These are phyloP conservation scores for Hydractinia symbiolongicarpus DNA, from an alignment of 30 jellyfish, hydroid and myxozoan species.

Conservation along the genomic window DNA sequence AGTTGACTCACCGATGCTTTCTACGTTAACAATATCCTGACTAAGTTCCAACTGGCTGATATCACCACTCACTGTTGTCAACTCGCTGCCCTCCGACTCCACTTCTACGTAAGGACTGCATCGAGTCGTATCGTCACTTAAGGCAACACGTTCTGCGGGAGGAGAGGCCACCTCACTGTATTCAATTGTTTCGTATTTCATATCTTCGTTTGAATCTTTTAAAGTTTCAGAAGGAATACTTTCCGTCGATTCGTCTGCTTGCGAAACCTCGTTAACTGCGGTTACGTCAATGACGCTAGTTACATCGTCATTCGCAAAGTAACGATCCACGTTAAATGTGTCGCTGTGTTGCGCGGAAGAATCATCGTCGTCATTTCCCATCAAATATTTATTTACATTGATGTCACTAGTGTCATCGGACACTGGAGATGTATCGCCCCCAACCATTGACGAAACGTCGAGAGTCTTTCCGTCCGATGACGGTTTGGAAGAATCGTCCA, in stretches of 20 bases:
- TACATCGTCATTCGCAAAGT: constrained; percentile 14
- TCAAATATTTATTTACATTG: constrained; percentile 13
- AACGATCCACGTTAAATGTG: constrained; percentile 23
- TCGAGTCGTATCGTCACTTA: constrained; percentile 7
- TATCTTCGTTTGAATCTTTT: neutral
- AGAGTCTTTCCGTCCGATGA: neutral
- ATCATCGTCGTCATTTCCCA: constrained; percentile 21
- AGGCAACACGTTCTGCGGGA: neutral
- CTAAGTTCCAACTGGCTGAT: neutral
- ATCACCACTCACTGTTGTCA: neutral
- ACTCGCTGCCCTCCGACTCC: constrained; percentile 14
- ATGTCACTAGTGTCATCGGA: constrained; percentile 15
- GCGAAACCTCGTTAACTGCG: neutral
- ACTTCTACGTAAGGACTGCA: constrained; percentile 32
- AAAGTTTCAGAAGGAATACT: neutral
- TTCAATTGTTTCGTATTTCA: neutral
- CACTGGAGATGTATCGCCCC: neutral
- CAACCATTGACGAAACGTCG: neutral
- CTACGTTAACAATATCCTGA: neutral
- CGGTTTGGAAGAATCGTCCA: constrained; percentile 8
- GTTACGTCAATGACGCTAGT: constrained; percentile 3
- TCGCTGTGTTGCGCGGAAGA: neutral
- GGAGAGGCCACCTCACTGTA: neutral
- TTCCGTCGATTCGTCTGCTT: neutral
- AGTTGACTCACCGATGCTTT: neutral